Evolutionary conservation across 2,797 vertebrate genomes (phyloP), one percentile per base, ranked within the genome.

Genomic region (Enteromius viviparus): DNA sequence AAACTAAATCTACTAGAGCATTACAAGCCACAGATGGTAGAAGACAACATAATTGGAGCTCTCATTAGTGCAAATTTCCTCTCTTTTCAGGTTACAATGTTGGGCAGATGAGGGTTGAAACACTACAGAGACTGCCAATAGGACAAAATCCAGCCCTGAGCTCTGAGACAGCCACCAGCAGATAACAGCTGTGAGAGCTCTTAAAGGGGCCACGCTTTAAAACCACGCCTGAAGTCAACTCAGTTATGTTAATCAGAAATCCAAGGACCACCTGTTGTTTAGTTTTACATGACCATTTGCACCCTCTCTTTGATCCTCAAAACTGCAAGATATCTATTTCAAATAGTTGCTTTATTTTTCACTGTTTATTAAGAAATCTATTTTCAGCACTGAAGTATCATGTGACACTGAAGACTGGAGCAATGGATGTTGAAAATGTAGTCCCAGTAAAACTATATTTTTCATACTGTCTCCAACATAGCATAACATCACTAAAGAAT

Each of bases 21-120:
- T 23, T 60, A 19, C 37, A 62, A 60, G 37, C 40, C 15, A 26
- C 74, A 62, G 75, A 76, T 62, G 34, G 55, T 62, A 40, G 15
- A 14, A 76, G 8, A 42, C 37, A 26, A n/a, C 34, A 60, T 60
- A 40, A 40, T n/a, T 37, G 51, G 53, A 29, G 34, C 14, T 45
- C 55, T 45, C 37, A 76, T 58, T 76, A 76, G 51, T 26, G 34
- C n/a, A 58, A 10, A 3, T 55, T 11, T n/a, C 29, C 17, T 37
- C 32, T n/a, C 19, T 53, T 75, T 75, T 37, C 72, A n/a, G 10
- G 10, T 3, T 55, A 75, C 49, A 1, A 15, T 40, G 51, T 40
- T 55, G 12, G 72, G 37, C 51, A 75, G 51, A 76, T 76, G 72
- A 40, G 21, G 72, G 51, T 9, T 75, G 32, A 75, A 55, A 23